Conservation (phyloP, 1,140 invertebrate genomes). For the Orchestia grillus region DNA sequence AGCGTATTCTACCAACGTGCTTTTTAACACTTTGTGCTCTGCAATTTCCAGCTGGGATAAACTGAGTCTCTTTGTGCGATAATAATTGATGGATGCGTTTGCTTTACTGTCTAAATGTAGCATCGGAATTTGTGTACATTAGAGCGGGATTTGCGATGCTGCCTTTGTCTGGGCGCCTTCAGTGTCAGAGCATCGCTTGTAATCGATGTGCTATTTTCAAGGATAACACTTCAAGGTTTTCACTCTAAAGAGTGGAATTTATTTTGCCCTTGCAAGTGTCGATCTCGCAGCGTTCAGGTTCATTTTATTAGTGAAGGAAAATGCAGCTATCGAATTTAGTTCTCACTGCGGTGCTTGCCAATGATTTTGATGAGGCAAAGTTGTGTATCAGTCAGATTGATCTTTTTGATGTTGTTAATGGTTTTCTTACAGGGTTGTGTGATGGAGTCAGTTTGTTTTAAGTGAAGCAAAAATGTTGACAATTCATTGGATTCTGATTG, state of each 20-base stretch:
- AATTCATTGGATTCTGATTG: background rate
- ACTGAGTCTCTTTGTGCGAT: background rate
- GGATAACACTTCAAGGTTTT: background rate
- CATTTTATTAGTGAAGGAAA: background rate
- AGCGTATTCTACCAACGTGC: background rate
- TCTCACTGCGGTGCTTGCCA: background rate
- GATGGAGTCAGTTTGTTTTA: background rate
- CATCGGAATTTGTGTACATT: slow-evolving; percentile 1
- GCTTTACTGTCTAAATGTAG: background rate
- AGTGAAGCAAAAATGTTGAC: background rate
- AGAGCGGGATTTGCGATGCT: background rate
- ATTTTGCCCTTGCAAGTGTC: background rate
- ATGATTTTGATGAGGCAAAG: background rate
- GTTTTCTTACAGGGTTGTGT: background rate
- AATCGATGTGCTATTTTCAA: background rate
- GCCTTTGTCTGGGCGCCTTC: background rate
- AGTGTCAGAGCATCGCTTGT: background rate
- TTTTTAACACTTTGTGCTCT: background rate
- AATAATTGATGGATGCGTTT: background rate
- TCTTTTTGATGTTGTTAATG: no score
- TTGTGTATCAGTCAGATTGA: no score
- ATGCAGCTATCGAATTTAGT: background rate
- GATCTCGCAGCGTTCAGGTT: background rate
- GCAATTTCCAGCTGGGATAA: background rate
- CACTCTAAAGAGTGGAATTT: background rate